Conservation (phyloP, 2,797 vertebrate genomes). For the Mus spretus region DNA sequence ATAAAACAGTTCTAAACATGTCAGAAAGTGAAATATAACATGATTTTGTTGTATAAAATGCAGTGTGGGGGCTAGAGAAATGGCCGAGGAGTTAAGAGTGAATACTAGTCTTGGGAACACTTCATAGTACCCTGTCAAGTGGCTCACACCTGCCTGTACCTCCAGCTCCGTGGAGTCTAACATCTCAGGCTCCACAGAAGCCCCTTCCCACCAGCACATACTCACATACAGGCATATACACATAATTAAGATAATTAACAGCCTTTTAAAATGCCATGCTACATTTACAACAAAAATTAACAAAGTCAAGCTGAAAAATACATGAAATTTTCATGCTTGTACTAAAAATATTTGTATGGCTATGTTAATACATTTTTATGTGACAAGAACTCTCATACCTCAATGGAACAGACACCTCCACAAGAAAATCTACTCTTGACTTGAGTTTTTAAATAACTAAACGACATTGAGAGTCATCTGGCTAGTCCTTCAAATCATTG, state of each 20-base stretch:
- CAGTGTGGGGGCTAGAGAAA: neutral
- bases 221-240: too few relatives aligned
- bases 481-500: neutral
- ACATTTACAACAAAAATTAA: neutral
- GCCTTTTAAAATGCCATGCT: neutral
- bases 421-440: neutral
- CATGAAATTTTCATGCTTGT: neutral
- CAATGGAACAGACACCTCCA: neutral
- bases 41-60: slow-evolving; percentile 23
- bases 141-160: neutral
- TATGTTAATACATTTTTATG: neutral
- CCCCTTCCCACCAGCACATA: neutral
- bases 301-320: slow-evolving; percentile 43
- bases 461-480: neutral
- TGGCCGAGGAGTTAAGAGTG: neutral
- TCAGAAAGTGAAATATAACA: slow-evolving; percentile 48
- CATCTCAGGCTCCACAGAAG: neutral
- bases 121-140: neutral
- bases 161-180: neutral
- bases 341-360: slow-evolving; percentile 22
- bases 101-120: neutral
- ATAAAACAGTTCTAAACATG: neutral
- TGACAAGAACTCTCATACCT: neutral
- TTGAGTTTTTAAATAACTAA: slow-evolving; percentile 2
- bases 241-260: neutral